These are phyloP conservation scores for Chionis minor DNA, from an alignment of 2,113 vertebrate genomes.

Conservation along the genomic window DNA sequence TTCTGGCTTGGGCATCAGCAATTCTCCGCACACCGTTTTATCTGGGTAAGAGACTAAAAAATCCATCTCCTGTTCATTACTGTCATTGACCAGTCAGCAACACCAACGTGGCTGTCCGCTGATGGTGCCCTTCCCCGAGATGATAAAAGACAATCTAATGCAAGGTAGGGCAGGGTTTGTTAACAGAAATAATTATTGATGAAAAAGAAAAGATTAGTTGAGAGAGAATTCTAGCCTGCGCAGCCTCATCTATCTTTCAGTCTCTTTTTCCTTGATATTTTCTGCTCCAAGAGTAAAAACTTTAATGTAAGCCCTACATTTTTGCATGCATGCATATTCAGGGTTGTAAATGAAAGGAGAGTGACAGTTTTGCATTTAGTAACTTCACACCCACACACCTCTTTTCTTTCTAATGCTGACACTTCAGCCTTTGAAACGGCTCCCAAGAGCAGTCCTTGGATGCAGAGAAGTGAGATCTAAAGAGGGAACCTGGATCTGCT, in stretches of 20 bases:
- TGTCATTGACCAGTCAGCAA: background rate
- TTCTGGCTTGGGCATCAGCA: background rate
- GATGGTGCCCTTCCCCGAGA: background rate
- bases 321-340: conserved; percentile 72
- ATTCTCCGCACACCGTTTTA: background rate
- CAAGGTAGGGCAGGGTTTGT: background rate
- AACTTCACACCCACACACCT: conserved; percentile 72
- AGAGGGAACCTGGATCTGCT: conserved; percentile 50
- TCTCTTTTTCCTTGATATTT: conserved; percentile 42
- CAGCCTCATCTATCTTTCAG: background rate
- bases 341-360: conserved; percentile 75
- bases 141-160: background rate
- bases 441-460: conserved; percentile 64
- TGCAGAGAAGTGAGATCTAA: conserved; percentile 68
- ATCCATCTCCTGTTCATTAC: background rate
- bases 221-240: conserved; percentile 41
- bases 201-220: conserved; percentile 11
- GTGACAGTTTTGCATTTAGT: conserved; percentile 77
- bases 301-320: conserved; percentile 62
- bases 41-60: background rate
- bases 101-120: background rate
- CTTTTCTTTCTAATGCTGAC: conserved; percentile 72
- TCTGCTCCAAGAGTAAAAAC: conserved; percentile 66
- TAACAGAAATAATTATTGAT: conserved; percentile 27
- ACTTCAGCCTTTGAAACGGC: conserved; percentile 73